Conservation (phyloP, 64 coral and sea anemone species). For the Astreopora myriophthalma region DNA sequence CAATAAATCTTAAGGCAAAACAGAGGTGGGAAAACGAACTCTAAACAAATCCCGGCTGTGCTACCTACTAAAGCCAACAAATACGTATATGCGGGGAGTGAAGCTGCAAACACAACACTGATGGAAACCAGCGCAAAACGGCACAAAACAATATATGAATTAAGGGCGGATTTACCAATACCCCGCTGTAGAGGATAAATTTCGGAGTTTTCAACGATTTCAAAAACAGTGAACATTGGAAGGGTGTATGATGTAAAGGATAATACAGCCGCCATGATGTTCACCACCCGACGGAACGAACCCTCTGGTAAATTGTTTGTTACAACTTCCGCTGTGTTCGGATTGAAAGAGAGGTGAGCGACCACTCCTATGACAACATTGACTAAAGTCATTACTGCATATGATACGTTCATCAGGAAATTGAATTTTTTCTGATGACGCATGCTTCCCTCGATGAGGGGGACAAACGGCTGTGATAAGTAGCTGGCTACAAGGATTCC, state of each 20-base stretch:
- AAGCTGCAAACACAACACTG: constrained; percentile 73
- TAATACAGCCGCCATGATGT: constrained; percentile 81
- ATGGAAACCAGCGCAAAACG: constrained; percentile 51
- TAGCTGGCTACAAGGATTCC: constrained; percentile 93
- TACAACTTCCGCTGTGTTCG: constrained; percentile 84
- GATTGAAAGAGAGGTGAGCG: constrained; percentile 83
- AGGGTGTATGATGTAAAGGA: constrained; percentile 92
- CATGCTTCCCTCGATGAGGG: constrained; percentile 95
- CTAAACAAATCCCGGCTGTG: constrained; percentile 79
- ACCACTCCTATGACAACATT: constrained; percentile 86
- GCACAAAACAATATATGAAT: constrained; percentile 35
- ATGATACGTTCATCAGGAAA: constrained; percentile 74
- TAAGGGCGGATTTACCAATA: constrained; percentile 44
- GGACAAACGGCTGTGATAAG: constrained; percentile 93
- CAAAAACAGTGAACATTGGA: constrained; percentile 98
- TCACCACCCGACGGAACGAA: constrained; percentile 64
- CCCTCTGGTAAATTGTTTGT: constrained; percentile 93
- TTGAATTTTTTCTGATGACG: constrained; percentile 69
- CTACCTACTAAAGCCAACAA: constrained; percentile 82
- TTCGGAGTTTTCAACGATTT: constrained; percentile 72
- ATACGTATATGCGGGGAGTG: constrained; percentile 71
- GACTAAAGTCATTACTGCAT: constrained; percentile 83
- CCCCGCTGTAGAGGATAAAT: constrained; percentile 20
- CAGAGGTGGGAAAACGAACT: constrained; percentile 90
- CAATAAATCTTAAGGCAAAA: constrained; percentile 91